These are phyloP conservation scores for Tetraneura akinire DNA, from an alignment of 1,140 invertebrate species.

Conservation along the genomic window DNA sequence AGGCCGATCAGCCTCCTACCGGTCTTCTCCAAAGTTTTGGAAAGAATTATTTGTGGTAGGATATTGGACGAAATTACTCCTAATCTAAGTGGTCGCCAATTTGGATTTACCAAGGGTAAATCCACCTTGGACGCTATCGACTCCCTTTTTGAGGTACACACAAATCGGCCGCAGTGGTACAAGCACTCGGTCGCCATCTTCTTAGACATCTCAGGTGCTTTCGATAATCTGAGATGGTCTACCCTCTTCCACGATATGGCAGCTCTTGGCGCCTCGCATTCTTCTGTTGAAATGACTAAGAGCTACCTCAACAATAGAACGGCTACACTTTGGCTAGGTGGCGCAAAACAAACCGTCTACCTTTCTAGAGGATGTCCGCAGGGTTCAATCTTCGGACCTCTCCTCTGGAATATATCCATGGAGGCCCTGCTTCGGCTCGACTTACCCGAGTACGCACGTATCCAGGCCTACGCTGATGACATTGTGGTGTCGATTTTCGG, in stretches of 20 bases:
- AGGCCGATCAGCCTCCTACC: not conserved
- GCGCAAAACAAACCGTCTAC: not conserved
- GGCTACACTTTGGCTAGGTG: not conserved
- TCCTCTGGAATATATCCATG: slow-evolving; percentile 57
- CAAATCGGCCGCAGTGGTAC: not conserved
- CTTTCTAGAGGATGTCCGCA: slow-evolving; percentile 6
- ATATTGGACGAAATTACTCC: not conserved
- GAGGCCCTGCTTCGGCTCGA: not conserved
- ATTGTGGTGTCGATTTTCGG: too few species aligned
- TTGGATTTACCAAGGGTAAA: not conserved
- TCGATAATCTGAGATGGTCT: not conserved
- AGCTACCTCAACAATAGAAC: not conserved
- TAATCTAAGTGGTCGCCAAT: not conserved
- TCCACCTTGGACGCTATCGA: not conserved
- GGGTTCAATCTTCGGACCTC: slow-evolving; percentile 56
- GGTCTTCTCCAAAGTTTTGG: not conserved
- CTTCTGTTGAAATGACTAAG: not conserved
- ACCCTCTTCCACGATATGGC: not conserved
- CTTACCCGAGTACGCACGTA: too few species aligned
- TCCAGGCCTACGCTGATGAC: too few species aligned
- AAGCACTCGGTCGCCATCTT: not conserved
- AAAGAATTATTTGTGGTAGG: not conserved
- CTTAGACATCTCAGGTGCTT: not conserved
- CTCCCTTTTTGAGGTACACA: not conserved
- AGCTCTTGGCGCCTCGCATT: not conserved